Evolutionary conservation across 2,888 invertebrate genomes (phyloP), one percentile per base, ranked within the genome.

Genomic region (Cyrtodaria siliqua): DNA sequence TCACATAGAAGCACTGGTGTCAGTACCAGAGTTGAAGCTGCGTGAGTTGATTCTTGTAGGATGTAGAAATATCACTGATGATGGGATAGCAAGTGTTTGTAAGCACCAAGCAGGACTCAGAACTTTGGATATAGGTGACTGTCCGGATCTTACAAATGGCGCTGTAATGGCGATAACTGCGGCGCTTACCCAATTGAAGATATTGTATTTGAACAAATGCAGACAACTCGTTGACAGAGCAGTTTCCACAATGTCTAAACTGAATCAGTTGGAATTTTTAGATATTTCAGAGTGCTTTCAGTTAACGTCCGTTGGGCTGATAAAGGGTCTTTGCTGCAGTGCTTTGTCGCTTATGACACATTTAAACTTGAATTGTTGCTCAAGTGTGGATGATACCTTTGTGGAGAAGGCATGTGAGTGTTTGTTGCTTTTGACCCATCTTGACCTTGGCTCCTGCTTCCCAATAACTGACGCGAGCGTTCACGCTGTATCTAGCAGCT

Each of bases 391-490:
- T 86, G 95, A 96, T 88, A 93, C 93, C 79, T 94, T 95, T 29
- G 93, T 96, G 4, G 94, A 95, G 62, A 93, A 94, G 87, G 94
- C 96, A 67, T 95, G 95, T 9, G 94, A 94, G 84, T 94, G 93
- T 80, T 93, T 96, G 66, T 94, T 94, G 0, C 94, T 94, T 70
- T 92, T 96, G 50, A 94, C 93, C 0, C 92, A 94, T 24, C 93
- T 96, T 24, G 95, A 96, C 89, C 90, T 96, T 53, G 95, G 95
- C 70, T 95, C 95, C 83, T 96, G 96, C 89, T 95, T 95, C 93
- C 95, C 95, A n/a, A 95, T 96, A 0, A 96, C 96, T 2, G 96
- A 96, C 67, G 94, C 94, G 71, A 95, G 89, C 20, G 93, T 96
- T 62, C 95, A 96, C 93, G 95, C 94, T 49, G 94, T 96, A 81